phyloP scores from a whole-genome alignment of 2,888 invertebrate species.

The Carcina quercana region DNA sequence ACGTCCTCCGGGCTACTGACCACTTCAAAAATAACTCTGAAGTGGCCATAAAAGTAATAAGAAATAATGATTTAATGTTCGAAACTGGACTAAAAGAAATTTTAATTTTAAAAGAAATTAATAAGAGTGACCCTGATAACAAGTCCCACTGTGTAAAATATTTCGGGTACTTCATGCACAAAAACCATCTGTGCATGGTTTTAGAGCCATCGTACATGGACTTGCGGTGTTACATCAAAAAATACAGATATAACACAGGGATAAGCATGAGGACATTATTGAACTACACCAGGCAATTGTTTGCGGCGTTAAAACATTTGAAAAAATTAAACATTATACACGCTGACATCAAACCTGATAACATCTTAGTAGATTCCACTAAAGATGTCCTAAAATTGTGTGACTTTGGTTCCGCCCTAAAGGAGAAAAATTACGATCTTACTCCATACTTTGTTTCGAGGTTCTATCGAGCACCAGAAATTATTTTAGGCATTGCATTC shows the following conservation, averaged over 20 bases:
- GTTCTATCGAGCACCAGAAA: constrained; percentile 99
- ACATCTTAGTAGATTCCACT: constrained; percentile 98
- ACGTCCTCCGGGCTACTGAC: constrained; percentile 95
- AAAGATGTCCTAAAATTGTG: constrained; percentile 96
- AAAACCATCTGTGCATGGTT: constrained; percentile 98
- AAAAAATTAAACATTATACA: constrained; percentile 97
- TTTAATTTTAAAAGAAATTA: constrained; percentile 92
- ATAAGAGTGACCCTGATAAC: constrained; percentile 96
- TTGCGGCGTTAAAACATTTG: constrained; percentile 92
- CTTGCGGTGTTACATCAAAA: constrained; percentile 91
- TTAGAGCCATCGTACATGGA: constrained; percentile 97
- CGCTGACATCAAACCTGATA: constrained; percentile 99
- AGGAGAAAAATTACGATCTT: constrained; percentile 94
- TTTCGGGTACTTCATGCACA: constrained; percentile 95
- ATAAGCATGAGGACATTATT: constrained; percentile 96
- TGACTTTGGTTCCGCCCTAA: constrained; percentile 98
- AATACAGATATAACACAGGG: constrained; percentile 96
- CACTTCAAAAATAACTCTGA: constrained; percentile 86
- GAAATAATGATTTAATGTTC: constrained; percentile 99
- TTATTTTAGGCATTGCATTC: constrained; percentile 96
- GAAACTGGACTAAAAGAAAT: constrained; percentile 97
- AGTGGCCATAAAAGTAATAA: constrained; percentile 98
- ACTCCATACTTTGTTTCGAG: constrained; percentile 98
- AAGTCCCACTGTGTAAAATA: constrained; percentile 93
- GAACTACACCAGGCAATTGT: constrained; percentile 95